phyloP scores from a whole-genome alignment of 1,140 invertebrate species.

The Bombus soroeensis region DNA sequence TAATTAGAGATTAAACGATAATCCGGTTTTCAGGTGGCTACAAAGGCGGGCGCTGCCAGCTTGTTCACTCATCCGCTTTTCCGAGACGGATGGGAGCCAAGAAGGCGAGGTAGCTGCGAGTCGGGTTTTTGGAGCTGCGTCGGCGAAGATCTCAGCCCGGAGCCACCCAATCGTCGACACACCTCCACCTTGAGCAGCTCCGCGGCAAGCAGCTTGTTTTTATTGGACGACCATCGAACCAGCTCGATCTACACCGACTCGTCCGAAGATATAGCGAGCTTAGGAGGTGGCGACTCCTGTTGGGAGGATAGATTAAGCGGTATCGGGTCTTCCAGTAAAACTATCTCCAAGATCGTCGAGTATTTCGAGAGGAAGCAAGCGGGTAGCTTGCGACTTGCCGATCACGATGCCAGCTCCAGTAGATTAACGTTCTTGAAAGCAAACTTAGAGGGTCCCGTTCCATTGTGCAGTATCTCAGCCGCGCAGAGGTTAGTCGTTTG shows the following conservation, averaged over 20 bases:
- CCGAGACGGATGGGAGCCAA: slow-evolving; percentile 81
- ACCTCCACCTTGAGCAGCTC: slow-evolving; percentile 84
- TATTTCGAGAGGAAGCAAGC: slow-evolving; percentile 91
- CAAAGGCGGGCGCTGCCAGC: slow-evolving; percentile 80
- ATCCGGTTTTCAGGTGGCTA: slow-evolving; percentile 73
- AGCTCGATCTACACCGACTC: slow-evolving; percentile 94
- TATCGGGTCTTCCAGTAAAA: slow-evolving; percentile 85
- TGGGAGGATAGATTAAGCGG: slow-evolving; percentile 86
- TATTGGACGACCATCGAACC: slow-evolving; percentile 87
- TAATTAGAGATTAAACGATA: slow-evolving; percentile 1
- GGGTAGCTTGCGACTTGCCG: slow-evolving; percentile 71
- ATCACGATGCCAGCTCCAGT: slow-evolving; percentile 71
- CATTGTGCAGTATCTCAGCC: slow-evolving; percentile 77
- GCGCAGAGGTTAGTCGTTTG: slow-evolving; percentile 88
- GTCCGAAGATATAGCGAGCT: slow-evolving; percentile 91
- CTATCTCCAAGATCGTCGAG: slow-evolving; percentile 92
- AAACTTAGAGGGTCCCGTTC: slow-evolving; percentile 76
- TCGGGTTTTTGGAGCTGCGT: slow-evolving; percentile 94
- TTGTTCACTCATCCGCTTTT: slow-evolving; percentile 84
- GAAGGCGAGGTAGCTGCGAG: slow-evolving; percentile 92
- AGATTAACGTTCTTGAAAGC: slow-evolving; percentile 76
- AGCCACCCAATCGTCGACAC: slow-evolving; percentile 79
- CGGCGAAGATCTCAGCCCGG: slow-evolving; percentile 86
- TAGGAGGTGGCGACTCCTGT: slow-evolving; percentile 89
- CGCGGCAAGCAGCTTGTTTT: slow-evolving; percentile 85